Percentiles rank a stretch among this genome's conserved stretches.
phyloP scores from a whole-genome alignment of 1,140 invertebrate species.

The Halyomorpha halys region DNA sequence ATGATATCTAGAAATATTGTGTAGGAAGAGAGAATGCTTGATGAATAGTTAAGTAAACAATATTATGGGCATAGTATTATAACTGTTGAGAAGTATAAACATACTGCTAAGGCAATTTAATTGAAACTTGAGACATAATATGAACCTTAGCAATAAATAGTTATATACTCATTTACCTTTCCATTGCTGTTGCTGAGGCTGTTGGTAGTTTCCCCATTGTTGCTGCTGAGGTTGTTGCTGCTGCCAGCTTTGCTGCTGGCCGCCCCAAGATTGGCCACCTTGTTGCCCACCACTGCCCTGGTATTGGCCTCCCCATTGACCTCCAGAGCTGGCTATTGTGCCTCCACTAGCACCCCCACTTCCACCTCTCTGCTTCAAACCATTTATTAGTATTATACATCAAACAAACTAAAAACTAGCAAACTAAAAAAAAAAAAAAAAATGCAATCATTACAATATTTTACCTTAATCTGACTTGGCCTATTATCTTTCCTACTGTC shows the following conservation, averaged over 20 bases:
- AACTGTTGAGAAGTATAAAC: too few relatives aligned
- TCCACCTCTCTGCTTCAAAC: neutral
- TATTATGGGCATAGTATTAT: too few relatives aligned
- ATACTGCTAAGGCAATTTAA: too few relatives aligned
- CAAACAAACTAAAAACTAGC: too few relatives aligned
- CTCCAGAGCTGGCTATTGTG: neutral
- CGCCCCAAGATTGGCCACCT: neutral
- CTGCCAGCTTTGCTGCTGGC: neutral
- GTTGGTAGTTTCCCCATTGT: constrained; percentile 15
- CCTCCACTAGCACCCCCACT: constrained; percentile 16
- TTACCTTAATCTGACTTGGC: neutral
- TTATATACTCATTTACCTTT: constrained; percentile 11
- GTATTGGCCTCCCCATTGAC: constrained; percentile 12
- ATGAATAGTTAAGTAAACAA: too few relatives aligned
- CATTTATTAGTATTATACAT: too few relatives aligned
- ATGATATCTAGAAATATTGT: too few relatives aligned
- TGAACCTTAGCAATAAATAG: too few relatives aligned
- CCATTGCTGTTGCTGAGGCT: constrained; percentile 13
- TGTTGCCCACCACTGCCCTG: constrained; percentile 7
- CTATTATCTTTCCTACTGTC: constrained; percentile 2
- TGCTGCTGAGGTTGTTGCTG: constrained; percentile 16
- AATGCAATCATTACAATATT: too few relatives aligned
- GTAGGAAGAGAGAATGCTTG: too few relatives aligned
- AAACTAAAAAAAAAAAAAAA: too few relatives aligned
- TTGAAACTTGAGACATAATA: too few relatives aligned